phyloP scores from a whole-genome alignment of 2,113 vertebrate species.

The Copsychus sechellarum region DNA sequence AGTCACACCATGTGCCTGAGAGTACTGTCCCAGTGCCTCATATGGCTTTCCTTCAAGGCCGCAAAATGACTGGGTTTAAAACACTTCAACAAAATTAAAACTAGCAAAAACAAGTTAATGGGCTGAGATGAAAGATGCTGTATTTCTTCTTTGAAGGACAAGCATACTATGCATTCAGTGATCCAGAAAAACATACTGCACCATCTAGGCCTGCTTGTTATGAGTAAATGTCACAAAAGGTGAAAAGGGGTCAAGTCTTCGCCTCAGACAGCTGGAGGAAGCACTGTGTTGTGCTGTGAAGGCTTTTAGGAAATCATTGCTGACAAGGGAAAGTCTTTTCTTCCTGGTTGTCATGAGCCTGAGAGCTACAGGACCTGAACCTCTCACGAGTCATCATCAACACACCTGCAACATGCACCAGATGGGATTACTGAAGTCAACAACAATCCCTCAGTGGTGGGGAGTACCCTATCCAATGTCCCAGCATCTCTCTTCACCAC shows the following conservation, averaged over 20 bases:
- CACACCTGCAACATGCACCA: neutral
- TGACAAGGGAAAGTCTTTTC: neutral
- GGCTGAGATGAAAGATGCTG: neutral
- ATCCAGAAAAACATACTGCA: conserved; percentile 43
- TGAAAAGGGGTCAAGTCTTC: neutral
- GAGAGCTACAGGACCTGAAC: neutral
- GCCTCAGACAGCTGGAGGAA: neutral
- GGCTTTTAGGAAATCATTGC: neutral
- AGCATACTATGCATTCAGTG: neutral
- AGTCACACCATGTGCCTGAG: neutral
- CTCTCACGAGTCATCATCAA: neutral
- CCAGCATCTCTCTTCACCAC: neutral
- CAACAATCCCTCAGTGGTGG: rapidly evolving
- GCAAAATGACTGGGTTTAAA: neutral
- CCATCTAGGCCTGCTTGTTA: neutral
- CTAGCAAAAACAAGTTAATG: neutral
- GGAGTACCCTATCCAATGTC: neutral
- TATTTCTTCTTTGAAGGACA: conserved; percentile 18
- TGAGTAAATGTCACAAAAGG: neutral
- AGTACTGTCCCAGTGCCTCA: neutral
- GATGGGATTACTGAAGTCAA: neutral
- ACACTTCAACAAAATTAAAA: neutral
- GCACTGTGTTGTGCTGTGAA: neutral
- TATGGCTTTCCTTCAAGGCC: rapidly evolving
- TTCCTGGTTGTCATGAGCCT: neutral